Base-by-base conservation (phyloP, 2,888 invertebrate genomes). In the Zootermopsis nevadensis region DNA sequence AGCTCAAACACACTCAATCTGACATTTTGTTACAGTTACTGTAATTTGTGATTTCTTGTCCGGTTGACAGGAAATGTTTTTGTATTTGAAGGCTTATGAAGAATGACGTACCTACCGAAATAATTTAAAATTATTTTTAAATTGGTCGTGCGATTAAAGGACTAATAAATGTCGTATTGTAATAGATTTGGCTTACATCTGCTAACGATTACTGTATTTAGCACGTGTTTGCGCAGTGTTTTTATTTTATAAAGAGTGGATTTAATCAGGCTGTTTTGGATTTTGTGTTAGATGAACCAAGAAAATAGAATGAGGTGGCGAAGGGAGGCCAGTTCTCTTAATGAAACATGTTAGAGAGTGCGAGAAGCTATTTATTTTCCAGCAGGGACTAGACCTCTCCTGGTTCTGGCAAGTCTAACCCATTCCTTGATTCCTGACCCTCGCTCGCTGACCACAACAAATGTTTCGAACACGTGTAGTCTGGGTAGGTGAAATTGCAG, bases 291-390 rank as follows among this genome's bases (percentile, higher is more conserved):
- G 27, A 60, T n/a, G 19, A 15, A 19, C 48, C 48, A 19, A 48
- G 48, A 48, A 48, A 48, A 19, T 48, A n/a, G 60, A 4, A 60
- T 60, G 60, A 27, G 60, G 1, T 60, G n/a, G 60, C 6, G 60
- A 27, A 60, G 27, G 60, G 6, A 60, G n/a, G 60, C 3, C n/a
- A 72, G 72, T 77, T 76, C 83, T 84, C 84, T 84, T 84, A 85
- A 85, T 85, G 85, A 84, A 85, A 84, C 84, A 81, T 82, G 82
- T 69, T 77, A 79, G 53, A 83, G 83, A 83, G 84, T 83, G 83
- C 84, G 83, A 81, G 84, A 79, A 81, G 83, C 84, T 85, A 84
- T 85, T 84, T 84, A 84, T 85, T 80, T 84, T 77, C 82, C 79
- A 82, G 10, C 35, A 15, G 24, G 27, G 31, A 24, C 35, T n/a